Percentiles rank a stretch among this genome's conserved stretches.
Evolutionary conservation across 2,113 vertebrate species (phyloP).

Genomic region (Passer montanus): DNA sequence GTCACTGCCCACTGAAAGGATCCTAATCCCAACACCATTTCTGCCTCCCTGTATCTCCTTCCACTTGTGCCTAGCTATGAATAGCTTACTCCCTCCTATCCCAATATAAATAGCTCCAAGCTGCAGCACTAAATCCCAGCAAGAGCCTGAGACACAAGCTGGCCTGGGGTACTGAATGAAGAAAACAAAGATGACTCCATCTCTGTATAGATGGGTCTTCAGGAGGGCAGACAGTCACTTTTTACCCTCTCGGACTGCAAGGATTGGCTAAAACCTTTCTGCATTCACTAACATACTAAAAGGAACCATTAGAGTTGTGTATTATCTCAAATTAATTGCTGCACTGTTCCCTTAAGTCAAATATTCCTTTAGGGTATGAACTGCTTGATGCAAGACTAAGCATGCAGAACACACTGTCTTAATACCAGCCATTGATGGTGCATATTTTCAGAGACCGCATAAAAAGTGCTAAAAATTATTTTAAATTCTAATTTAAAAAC

Average conservation of each 20-base stretch:
- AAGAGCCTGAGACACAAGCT: constrained; percentile 47
- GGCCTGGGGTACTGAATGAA: neutral
- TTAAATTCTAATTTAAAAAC: neutral
- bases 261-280: neutral
- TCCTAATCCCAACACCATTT: neutral
- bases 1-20: neutral
- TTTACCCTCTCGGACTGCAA: neutral
- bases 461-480: neutral
- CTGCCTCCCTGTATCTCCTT: neutral
- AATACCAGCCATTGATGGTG: neutral
- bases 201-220: neutral
- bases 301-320: neutral
- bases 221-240: neutral
- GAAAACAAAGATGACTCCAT: constrained; percentile 20
- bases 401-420: neutral
- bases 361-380: neutral
- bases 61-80: constrained; percentile 23
- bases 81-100: constrained; percentile 47
- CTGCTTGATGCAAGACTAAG: neutral
- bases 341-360: neutral
- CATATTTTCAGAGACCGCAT: neutral
- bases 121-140: constrained; percentile 5
- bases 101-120: constrained; percentile 71
- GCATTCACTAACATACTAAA: neutral
- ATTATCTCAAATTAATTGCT: neutral